Percentiles rank a stretch among this genome's conserved stretches.
phyloP scores from a whole-genome alignment of 2,888 invertebrate species.

The Belgica antarctica region DNA sequence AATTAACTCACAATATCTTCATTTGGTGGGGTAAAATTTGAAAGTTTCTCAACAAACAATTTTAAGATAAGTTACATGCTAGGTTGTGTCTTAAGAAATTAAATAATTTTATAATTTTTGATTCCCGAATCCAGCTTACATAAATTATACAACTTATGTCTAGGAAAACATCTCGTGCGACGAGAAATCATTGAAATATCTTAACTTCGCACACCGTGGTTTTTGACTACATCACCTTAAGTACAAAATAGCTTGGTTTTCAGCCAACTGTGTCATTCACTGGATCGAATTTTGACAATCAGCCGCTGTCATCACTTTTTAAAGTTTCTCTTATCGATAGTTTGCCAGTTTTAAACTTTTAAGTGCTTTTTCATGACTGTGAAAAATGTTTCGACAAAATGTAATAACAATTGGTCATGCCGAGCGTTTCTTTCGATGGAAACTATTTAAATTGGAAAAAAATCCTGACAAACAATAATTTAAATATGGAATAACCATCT shows the following conservation, averaged over 20 bases:
- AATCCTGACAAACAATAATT: slow-evolving; percentile 6
- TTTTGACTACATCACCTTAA: background rate
- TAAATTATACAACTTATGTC: background rate
- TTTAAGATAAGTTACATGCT: no score
- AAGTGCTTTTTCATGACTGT: background rate
- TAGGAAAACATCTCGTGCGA: background rate
- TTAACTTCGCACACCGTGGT: background rate
- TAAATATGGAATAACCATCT: background rate
- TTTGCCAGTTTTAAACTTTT: background rate
- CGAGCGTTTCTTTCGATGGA: no score
- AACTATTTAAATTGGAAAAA: no score
- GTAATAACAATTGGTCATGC: background rate
- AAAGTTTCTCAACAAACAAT: slow-evolving; percentile 4
- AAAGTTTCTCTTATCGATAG: background rate
- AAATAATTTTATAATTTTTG: slow-evolving; percentile 3
- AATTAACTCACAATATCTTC: slow-evolving; percentile 6
- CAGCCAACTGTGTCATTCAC: background rate
- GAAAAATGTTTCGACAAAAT: background rate
- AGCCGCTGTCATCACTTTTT: background rate
- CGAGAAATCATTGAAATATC: background rate
- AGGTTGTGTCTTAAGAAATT: background rate
- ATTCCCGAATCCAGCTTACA: slow-evolving; percentile 18
- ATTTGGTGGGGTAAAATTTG: background rate
- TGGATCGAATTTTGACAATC: no score
- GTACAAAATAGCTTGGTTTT: background rate